Base-by-base conservation (phyloP, 1,140 invertebrate genomes). In the Lucilia sericata region DNA sequence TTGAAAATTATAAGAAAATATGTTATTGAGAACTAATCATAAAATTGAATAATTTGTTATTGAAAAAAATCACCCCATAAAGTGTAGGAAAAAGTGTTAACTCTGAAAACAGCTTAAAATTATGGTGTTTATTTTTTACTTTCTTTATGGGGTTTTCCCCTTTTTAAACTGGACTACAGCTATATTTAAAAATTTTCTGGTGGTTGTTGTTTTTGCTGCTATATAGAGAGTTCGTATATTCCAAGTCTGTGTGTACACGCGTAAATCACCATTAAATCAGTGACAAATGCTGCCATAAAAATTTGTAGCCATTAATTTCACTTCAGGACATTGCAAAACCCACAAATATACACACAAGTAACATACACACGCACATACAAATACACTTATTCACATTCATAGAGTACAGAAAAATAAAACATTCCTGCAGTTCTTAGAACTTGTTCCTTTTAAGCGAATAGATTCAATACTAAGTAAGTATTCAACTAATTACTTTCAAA, bases 231-330 rank as follows among this genome's bases (percentile, higher is more conserved):
- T 78, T 78, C n/a, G 36, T n/a, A 19, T 30, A 17, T 14, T 34
- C 42, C 42, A 10, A 42, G 42, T 42, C 42, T 42, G 42, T 42
- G 25, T 49, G 42, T 19, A 80, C 76, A 80, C 76, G 76, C 76
- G 76, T 82, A 82, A 82, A 82, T 82, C 82, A 82, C 51, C 82
- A 82, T 82, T 70, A 82, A 82, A 82, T 82, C 82, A 70, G 82
- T 82, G 82, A 82, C 82, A 82, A 82, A 82, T 82, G 82, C 65
- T 70, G 82, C 82, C 82, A 82, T 82, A 82, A 82, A 82, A 82
- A 82, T 82, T 82, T 82, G 82, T 82, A 65, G 42, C 82, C 82
- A 82, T 82, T 82, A 82, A 82, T 82, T 82, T 65, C 65, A 70
- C 51, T 70, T 82, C 82, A 70, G 55, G 55, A 82, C 55, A 70